These are phyloP conservation scores for Gadopsis bispinosus DNA, from an alignment of 2,797 vertebrate species.

Conservation along the genomic window DNA sequence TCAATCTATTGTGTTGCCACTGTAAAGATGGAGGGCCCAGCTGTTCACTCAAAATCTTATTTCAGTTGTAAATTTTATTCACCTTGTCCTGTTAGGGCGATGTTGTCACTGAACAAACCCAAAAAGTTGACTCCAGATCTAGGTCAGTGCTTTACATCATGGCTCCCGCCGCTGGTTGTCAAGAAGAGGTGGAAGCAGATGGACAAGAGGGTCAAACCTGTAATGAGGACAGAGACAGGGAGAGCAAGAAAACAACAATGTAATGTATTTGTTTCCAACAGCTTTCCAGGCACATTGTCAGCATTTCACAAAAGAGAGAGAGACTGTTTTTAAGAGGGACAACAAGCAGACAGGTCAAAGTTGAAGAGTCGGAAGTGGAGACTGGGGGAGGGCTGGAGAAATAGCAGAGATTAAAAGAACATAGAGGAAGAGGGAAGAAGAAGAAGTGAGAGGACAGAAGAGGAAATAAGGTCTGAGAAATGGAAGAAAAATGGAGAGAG, in stretches of 20 bases:
- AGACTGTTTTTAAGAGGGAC: neutral
- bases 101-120: constrained; percentile 9
- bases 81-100: neutral
- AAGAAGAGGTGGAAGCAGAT: constrained; percentile 5
- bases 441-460: neutral
- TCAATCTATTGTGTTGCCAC: neutral
- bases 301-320: constrained; percentile 1
- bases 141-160: neutral
- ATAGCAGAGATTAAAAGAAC: neutral
- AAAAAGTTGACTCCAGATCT: constrained; percentile 13
- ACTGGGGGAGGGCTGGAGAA: neutral
- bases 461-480: neutral
- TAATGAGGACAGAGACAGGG: neutral
- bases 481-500: neutral
- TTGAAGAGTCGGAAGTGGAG: neutral
- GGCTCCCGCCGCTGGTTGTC: neutral
- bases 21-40: neutral
- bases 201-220: neutral
- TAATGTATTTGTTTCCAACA: neutral
- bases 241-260: neutral
- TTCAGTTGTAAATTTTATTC: neutral
- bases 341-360: neutral
- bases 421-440: neutral
- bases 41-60: constrained; percentile 4
- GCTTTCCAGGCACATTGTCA: constrained; percentile 3